Evolutionary conservation across 1,140 invertebrate species (phyloP).

Genomic region (Arctopsyche grandis): DNA sequence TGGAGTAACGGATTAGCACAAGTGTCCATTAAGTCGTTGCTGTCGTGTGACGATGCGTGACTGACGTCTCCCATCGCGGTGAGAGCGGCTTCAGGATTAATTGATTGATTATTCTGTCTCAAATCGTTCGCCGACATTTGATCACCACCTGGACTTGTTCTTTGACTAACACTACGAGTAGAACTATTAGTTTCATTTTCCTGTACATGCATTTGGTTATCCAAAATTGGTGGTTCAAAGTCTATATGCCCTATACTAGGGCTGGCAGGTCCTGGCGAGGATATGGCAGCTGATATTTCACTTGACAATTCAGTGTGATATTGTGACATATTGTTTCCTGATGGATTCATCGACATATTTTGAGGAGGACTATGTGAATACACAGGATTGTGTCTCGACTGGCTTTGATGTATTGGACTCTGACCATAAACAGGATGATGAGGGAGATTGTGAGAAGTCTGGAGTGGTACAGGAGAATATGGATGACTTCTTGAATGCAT

Average conservation of each 20-base stretch:
- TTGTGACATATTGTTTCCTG: slow-evolving; percentile 55
- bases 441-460: slow-evolving; percentile 33
- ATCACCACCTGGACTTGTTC: slow-evolving; percentile 56
- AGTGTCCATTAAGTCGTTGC: slow-evolving; percentile 52
- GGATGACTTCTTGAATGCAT: slow-evolving; percentile 43
- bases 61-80: slow-evolving; percentile 52
- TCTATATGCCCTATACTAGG: slow-evolving; percentile 78
- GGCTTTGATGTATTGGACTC: slow-evolving; percentile 50
- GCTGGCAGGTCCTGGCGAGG: slow-evolving; percentile 73
- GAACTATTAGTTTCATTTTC: slow-evolving; percentile 48
- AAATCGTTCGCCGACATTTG: slow-evolving; percentile 41
- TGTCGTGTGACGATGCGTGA: slow-evolving; percentile 52
- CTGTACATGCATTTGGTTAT: slow-evolving; percentile 53
- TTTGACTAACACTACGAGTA: slow-evolving; percentile 52
- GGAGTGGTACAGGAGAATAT: slow-evolving; percentile 38
- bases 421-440: slow-evolving; percentile 46
- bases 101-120: slow-evolving; percentile 33
- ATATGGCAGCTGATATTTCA: slow-evolving; percentile 81
- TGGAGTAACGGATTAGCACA: slow-evolving; percentile 50
- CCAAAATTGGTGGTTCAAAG: slow-evolving; percentile 75
- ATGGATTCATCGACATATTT: slow-evolving; percentile 46
- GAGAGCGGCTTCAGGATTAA: slow-evolving; percentile 35
- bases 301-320: slow-evolving; percentile 80
- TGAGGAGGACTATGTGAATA: slow-evolving; percentile 50
- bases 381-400: slow-evolving; percentile 23